Conservation (phyloP, 37 sponge, comb jelly and placozoan genomes). For the Mnemiopsis leidyi region DNA sequence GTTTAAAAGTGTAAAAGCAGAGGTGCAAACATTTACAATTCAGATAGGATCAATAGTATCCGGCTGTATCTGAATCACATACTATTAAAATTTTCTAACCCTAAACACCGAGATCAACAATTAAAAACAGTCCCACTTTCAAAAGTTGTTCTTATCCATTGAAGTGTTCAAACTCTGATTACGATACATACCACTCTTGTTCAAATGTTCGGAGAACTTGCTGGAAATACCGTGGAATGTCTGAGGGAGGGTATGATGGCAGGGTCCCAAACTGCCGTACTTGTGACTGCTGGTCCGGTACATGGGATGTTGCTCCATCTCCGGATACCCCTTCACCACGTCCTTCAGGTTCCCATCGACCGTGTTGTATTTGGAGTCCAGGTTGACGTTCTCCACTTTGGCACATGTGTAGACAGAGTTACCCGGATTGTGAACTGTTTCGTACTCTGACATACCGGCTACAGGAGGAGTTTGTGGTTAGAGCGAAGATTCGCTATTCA, state of each 20-base stretch:
- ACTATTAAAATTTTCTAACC: too few species aligned
- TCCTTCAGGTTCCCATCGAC: constrained; percentile 56
- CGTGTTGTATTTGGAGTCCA: not conserved
- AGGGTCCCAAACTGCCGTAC: constrained; percentile 50
- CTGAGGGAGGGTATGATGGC: constrained; percentile 2
- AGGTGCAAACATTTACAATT: too few species aligned
- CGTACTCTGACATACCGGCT: constrained; percentile 19
- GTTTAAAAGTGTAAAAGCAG: too few species aligned
- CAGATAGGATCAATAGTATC: too few species aligned
- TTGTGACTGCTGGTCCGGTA: constrained; percentile 34
- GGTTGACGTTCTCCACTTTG: constrained; percentile 24
- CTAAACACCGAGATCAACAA: too few species aligned
- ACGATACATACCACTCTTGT: constrained; percentile 22
- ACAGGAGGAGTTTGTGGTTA: too few species aligned
- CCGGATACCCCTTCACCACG: constrained; percentile 25
- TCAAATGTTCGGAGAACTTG: constrained; percentile 55
- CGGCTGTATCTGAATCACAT: too few species aligned
- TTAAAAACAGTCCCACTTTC: not conserved
- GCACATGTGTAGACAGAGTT: constrained; percentile 63
- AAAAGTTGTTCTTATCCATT: constrained; percentile 31
- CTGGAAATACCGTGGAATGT: constrained; percentile 40
- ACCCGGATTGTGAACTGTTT: constrained; percentile 36
- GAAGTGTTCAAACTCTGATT: constrained; percentile 43
- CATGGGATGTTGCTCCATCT: constrained; percentile 26
- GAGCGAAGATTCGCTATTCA: too few species aligned